Percentiles rank a stretch among this genome's conserved stretches.
These are phyloP conservation scores for Aplodontia rufa DNA, from an alignment of 2,113 vertebrate species.

Conservation along the genomic window DNA sequence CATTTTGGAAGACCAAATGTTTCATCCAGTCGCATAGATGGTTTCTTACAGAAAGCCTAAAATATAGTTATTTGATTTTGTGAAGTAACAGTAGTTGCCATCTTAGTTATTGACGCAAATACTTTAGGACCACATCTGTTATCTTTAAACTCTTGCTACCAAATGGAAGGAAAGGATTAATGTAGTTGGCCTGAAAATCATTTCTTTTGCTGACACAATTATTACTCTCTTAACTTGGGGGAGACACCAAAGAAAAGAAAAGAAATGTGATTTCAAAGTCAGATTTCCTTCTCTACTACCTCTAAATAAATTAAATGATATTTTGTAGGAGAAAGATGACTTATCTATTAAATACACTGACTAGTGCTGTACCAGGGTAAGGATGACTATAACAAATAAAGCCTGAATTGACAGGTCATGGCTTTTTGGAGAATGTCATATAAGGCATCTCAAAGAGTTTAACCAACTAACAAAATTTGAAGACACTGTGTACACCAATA, in stretches of 20 bases:
- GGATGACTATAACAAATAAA: background rate
- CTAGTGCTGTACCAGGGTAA: no score
- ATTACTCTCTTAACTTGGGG: background rate
- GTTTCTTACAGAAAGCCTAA: background rate
- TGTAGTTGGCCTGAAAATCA: background rate
- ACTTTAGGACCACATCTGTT: background rate
- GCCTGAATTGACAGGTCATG: background rate
- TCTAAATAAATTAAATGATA: background rate
- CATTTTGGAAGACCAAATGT: background rate
- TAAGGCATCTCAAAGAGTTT: background rate
- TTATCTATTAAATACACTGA: background rate
- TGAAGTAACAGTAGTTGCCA: background rate
- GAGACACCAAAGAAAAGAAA: background rate
- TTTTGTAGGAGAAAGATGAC: background rate
- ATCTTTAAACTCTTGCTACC: background rate
- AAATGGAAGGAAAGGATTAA: background rate
- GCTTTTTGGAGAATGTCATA: background rate
- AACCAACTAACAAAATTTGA: background rate
- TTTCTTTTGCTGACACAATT: background rate
- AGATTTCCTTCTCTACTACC: background rate
- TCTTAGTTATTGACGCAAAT: background rate
- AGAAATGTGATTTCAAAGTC: background rate
- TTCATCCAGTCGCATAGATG: background rate
- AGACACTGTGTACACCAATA: background rate
- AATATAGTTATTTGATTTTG: background rate